Percentiles rank a stretch among this genome's conserved stretches.
Conservation (phyloP, 2,113 vertebrate species). For the Notiomystis cincta region DNA sequence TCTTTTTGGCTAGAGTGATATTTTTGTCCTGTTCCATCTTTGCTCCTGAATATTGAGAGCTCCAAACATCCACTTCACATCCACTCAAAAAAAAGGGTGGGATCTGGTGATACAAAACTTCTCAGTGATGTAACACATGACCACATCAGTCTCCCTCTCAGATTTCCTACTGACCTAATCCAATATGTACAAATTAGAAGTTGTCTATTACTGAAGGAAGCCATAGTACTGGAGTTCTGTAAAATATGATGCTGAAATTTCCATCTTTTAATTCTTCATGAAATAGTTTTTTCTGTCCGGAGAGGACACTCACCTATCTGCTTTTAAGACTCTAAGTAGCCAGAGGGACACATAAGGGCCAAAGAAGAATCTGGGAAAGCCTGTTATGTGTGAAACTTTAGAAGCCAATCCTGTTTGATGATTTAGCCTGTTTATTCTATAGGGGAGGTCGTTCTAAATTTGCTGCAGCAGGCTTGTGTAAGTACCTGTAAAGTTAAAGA, state of each 20-base stretch:
- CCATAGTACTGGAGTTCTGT: neutral
- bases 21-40: neutral
- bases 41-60: neutral
- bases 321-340: neutral
- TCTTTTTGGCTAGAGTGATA: neutral
- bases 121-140: neutral
- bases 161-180: neutral
- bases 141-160: neutral
- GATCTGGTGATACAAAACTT: neutral
- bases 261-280: neutral
- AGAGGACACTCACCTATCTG: neutral
- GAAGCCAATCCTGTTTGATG: neutral
- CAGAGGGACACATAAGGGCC: neutral
- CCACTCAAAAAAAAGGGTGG: neutral
- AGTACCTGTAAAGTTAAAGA: neutral
- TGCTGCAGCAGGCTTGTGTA: neutral
- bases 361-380: neutral
- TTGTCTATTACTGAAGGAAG: neutral
- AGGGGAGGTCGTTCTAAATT: neutral
- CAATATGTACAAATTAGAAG: neutral
- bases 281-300: neutral
- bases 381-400: neutral
- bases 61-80: neutral
- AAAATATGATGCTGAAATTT: neutral
- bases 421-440: neutral